These are phyloP conservation scores for Leucophenga montana DNA, from an alignment of 2,888 invertebrate genomes.

Conservation along the genomic window DNA sequence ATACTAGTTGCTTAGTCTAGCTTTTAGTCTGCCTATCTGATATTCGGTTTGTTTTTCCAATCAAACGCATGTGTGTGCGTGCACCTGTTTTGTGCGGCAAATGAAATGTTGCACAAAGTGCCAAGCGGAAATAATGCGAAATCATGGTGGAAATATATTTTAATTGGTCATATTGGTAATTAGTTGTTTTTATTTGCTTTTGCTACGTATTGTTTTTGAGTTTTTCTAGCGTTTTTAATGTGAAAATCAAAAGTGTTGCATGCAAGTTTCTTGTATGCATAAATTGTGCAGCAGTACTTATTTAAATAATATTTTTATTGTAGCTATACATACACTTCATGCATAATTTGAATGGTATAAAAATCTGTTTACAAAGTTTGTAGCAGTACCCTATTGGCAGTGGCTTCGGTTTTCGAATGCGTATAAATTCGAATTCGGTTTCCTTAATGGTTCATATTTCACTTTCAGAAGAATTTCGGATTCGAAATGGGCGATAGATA, in stretches of 20 bases:
- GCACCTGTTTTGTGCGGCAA: conserved; percentile 2
- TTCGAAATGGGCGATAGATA: no score
- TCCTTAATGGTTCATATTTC: no score
- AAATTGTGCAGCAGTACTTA: neutral
- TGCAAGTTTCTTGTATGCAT: neutral
- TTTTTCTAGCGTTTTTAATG: neutral
- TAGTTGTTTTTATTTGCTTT: neutral
- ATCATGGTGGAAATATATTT: neutral
- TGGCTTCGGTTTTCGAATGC: no score
- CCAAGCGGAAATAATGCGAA: conserved; percentile 8
- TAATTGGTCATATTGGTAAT: conserved; percentile 3
- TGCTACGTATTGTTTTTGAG: neutral
- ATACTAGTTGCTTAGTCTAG: no score
- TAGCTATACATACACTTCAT: no score
- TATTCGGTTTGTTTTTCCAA: neutral
- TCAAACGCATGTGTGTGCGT: neutral
- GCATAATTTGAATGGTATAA: no score
- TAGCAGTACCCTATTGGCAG: no score
- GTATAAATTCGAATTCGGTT: no score
- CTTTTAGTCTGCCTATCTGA: neutral
- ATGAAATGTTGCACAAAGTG: neutral
- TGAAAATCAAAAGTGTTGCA: neutral
- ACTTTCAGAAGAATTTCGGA: no score
- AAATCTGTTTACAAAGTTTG: no score
- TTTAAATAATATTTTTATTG: neutral